phyloP scores from a whole-genome alignment of 2,888 invertebrate genomes.

The Ennomos erosarius region DNA sequence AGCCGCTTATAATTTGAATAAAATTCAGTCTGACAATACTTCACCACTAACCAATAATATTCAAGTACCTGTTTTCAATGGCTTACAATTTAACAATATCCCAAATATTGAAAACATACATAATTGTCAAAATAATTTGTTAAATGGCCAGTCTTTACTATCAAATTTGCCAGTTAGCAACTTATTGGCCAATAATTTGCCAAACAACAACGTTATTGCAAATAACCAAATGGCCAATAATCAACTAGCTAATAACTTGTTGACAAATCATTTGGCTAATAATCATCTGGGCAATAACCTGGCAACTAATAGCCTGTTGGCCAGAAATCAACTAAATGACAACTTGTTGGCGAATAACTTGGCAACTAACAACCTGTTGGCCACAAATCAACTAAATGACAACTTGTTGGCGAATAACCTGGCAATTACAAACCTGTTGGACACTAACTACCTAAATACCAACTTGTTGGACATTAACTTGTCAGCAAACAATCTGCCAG shows the following conservation, averaged over 20 bases:
- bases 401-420: constrained; percentile 7
- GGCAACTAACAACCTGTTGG: not conserved
- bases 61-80: not conserved
- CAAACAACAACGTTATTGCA: not conserved
- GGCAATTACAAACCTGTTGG: constrained; percentile 3
- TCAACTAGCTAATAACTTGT: not conserved
- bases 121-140: not conserved
- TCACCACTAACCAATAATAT: not conserved
- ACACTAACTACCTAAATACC: constrained; percentile 6
- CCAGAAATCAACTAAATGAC: constrained; percentile 10
- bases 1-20: constrained; percentile 9
- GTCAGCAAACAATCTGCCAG: constrained; percentile 27
- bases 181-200: not conserved
- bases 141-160: constrained; percentile 3
- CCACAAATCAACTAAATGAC: constrained; percentile 6
- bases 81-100: constrained; percentile 1
- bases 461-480: constrained; percentile 8
- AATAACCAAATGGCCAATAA: not conserved
- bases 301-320: not conserved
- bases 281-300: not conserved
- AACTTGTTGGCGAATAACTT: not conserved
- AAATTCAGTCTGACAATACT: not conserved
- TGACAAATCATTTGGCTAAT: not conserved
- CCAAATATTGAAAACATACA: not conserved
- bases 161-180: not conserved